Percentiles rank a stretch among this genome's conserved stretches.
phyloP scores from a whole-genome alignment of 2,113 vertebrate species.

The Chionodraco myersi region DNA sequence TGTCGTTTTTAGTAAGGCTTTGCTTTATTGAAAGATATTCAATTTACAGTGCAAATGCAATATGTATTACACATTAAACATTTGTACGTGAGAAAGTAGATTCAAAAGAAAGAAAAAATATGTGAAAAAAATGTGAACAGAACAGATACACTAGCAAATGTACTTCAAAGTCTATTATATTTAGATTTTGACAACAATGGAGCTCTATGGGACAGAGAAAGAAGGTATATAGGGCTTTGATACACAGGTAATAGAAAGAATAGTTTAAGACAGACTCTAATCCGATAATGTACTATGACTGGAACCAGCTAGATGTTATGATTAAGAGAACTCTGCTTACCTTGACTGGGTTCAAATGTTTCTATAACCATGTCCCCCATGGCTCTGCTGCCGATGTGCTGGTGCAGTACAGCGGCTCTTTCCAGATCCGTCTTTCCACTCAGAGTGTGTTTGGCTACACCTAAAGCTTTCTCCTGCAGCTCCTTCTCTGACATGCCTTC shows the following conservation, averaged over 20 bases:
- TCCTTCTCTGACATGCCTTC: conserved; percentile 90
- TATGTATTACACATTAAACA: too few relatives aligned
- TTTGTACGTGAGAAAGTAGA: too few relatives aligned
- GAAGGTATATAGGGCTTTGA: background rate
- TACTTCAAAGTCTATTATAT: too few relatives aligned
- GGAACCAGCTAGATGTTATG: too few relatives aligned
- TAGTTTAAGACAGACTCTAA: too few relatives aligned
- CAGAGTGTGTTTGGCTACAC: conserved; percentile 83
- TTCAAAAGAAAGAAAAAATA: too few relatives aligned
- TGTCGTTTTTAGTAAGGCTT: too few relatives aligned
- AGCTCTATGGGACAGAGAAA: background rate
- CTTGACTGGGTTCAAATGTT: conserved; percentile 88
- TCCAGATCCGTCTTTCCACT: conserved; percentile 90
- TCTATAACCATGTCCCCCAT: conserved; percentile 99
- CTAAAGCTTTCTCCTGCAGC: conserved; percentile 86
- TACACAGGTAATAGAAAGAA: background rate
- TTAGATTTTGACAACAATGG: too few relatives aligned
- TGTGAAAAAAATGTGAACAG: too few relatives aligned
- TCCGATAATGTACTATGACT: background rate
- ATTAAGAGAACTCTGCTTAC: conserved; percentile 55
- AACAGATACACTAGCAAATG: too few relatives aligned
- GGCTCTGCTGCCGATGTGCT: conserved; percentile 94
- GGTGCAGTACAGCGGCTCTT: conserved; percentile 89
- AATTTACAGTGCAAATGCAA: too few relatives aligned
- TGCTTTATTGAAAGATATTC: too few relatives aligned